Conservation (phyloP, 2,113 vertebrate species). For the Phrynosoma platyrhinos region DNA sequence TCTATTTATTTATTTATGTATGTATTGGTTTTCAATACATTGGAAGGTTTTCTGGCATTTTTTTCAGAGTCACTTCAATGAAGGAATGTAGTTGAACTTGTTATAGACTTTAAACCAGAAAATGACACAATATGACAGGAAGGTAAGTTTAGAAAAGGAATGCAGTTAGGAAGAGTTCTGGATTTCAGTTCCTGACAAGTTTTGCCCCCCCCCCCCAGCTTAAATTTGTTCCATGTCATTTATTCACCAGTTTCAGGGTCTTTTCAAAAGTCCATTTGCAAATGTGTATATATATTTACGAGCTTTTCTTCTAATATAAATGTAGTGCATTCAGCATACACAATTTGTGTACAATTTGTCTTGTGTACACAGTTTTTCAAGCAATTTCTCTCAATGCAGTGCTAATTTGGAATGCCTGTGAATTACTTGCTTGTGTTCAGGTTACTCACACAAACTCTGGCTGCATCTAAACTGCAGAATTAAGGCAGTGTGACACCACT, state of each 20-base stretch:
- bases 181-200: not conserved
- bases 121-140: not conserved
- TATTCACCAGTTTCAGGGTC: not conserved
- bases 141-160: not conserved
- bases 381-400: not conserved
- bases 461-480: too few relatives aligned
- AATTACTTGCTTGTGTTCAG: too few relatives aligned
- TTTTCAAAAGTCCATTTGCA: not conserved
- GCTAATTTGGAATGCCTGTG: not conserved
- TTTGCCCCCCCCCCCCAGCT: too few relatives aligned
- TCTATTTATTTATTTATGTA: too few relatives aligned
- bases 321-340: too few relatives aligned
- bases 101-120: not conserved
- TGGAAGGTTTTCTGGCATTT: constrained; percentile 14
- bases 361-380: not conserved
- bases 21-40: constrained; percentile 9
- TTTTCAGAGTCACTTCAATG: constrained; percentile 25
- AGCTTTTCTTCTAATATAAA: not conserved
- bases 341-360: not conserved
- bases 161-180: too few relatives aligned
- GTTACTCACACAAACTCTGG: too few relatives aligned
- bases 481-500: too few relatives aligned
- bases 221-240: not conserved
- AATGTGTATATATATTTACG: not conserved
- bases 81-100: not conserved